A percentile compares a stretch with the other conserved stretches of the same genome.
Conservation (phyloP, 2,797 vertebrate genomes). For the Acanthis flammea region DNA sequence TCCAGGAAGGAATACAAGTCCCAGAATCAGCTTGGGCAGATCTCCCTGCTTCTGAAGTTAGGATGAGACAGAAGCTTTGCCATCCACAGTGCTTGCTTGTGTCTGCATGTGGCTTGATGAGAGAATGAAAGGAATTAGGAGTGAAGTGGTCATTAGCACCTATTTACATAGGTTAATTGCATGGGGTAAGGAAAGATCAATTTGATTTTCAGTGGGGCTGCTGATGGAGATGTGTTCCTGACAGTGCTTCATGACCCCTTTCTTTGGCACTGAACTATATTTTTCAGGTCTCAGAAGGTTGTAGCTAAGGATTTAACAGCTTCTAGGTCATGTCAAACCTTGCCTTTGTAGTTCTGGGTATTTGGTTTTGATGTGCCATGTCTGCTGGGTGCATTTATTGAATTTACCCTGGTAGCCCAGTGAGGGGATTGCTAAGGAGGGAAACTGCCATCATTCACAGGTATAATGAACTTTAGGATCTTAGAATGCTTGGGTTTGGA, state of each 20-base stretch:
- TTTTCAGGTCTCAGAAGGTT: neutral
- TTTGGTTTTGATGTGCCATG: neutral
- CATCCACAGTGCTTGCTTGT: neutral
- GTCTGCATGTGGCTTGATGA: neutral
- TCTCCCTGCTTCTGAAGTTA: neutral
- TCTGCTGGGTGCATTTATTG: neutral
- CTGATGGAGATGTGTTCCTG: neutral
- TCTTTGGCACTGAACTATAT: neutral
- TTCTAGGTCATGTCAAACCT: neutral
- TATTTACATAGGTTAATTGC: slow-evolving; percentile 58
- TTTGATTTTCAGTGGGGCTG: neutral
- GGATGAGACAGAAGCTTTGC: neutral
- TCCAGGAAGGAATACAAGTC: neutral
- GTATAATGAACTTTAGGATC: neutral
- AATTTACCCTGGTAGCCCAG: neutral
- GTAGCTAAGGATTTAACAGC: neutral
- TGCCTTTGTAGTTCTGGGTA: neutral
- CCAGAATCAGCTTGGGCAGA: neutral
- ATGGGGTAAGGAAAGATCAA: neutral
- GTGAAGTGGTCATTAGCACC: slow-evolving; percentile 4
- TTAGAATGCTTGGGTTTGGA: neutral
- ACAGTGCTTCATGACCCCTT: neutral
- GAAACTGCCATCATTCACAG: neutral
- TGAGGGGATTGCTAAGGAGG: neutral
- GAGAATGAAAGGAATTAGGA: neutral